Percentiles rank a stretch among this genome's conserved stretches.
These are phyloP conservation scores for Linyphia triangularis DNA, from an alignment of 2,888 invertebrate genomes.

Conservation along the genomic window DNA sequence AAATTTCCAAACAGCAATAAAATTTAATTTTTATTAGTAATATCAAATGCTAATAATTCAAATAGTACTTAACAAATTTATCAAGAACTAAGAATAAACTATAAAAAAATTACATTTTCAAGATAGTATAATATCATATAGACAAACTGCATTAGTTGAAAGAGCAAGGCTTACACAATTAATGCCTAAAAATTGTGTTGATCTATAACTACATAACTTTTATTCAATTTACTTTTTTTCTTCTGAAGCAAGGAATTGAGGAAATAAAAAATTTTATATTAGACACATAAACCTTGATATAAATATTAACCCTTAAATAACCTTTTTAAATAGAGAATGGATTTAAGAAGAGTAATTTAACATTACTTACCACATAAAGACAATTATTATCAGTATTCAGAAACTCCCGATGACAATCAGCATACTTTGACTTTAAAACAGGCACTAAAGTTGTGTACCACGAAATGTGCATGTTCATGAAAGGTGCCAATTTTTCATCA, in stretches of 20 bases:
- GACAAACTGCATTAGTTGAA: too few relatives aligned
- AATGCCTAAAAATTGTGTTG: too few relatives aligned
- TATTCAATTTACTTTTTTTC: neutral
- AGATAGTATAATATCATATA: too few relatives aligned
- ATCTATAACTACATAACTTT: neutral
- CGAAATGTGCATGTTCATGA: slow-evolving; percentile 84
- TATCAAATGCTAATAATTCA: neutral
- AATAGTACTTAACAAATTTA: too few relatives aligned
- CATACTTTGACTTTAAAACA: slow-evolving; percentile 83
- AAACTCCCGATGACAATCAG: slow-evolving; percentile 83
- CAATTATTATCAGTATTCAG: slow-evolving; percentile 83
- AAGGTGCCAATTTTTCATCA: slow-evolving; percentile 83
- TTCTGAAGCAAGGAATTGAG: too few relatives aligned
- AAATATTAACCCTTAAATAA: neutral
- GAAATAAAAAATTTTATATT: too few relatives aligned
- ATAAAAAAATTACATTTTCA: too few relatives aligned
- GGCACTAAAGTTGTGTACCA: slow-evolving; percentile 86
- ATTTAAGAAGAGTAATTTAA: too few relatives aligned
- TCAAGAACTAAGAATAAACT: too few relatives aligned
- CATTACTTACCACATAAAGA: slow-evolving; percentile 82
- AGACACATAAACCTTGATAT: neutral
- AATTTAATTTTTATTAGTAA: neutral
- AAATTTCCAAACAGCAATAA: neutral
- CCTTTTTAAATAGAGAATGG: slow-evolving; percentile 40
- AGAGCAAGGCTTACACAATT: too few relatives aligned